Evolutionary conservation across 2,797 vertebrate species (phyloP).

Genomic region (Champsocephalus gunnari): DNA sequence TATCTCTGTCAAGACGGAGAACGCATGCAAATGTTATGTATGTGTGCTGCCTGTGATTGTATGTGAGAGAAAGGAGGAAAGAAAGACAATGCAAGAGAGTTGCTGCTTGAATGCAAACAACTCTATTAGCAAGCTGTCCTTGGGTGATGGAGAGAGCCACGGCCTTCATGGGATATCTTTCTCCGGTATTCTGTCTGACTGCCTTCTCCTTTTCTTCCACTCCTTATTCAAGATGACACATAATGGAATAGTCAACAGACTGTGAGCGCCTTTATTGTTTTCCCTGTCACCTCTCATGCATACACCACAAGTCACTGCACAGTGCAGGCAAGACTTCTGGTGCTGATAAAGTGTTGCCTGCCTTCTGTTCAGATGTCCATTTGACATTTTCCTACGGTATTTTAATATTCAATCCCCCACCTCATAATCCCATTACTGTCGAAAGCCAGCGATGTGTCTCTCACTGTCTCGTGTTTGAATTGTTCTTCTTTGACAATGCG

Average conservation of each 20-base stretch:
- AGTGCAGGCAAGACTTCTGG: slow-evolving; percentile 17
- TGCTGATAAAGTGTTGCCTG: slow-evolving; percentile 38
- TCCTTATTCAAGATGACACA: slow-evolving; percentile 52
- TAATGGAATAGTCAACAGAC: slow-evolving; percentile 63
- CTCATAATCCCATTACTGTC: slow-evolving; percentile 71
- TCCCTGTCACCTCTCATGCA: slow-evolving; percentile 42
- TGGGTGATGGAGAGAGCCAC: slow-evolving; percentile 58
- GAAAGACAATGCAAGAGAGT: background rate
- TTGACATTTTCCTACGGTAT: slow-evolving; percentile 56
- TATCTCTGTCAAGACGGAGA: slow-evolving; percentile 8
- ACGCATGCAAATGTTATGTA: slow-evolving; percentile 19
- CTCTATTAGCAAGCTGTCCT: slow-evolving; percentile 70
- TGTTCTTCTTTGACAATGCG: slow-evolving; percentile 71
- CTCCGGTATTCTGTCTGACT: slow-evolving; percentile 42
- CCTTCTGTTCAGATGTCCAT: slow-evolving; percentile 55
- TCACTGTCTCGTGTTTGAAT: slow-evolving; percentile 60
- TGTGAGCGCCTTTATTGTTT: slow-evolving; percentile 53
- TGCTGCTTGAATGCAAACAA: slow-evolving; percentile 66
- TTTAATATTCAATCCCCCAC: slow-evolving; percentile 66
- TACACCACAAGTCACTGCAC: slow-evolving; percentile 28
- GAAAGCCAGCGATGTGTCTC: slow-evolving; percentile 56
- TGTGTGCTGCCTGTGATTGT: slow-evolving; percentile 8
- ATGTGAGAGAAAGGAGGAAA: background rate
- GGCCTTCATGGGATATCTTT: slow-evolving; percentile 48
- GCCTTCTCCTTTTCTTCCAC: slow-evolving; percentile 41